Evolutionary conservation across 2,888 invertebrate species (phyloP), one percentile per base, ranked within the genome.

Genomic region (Anthophora plumipes): DNA sequence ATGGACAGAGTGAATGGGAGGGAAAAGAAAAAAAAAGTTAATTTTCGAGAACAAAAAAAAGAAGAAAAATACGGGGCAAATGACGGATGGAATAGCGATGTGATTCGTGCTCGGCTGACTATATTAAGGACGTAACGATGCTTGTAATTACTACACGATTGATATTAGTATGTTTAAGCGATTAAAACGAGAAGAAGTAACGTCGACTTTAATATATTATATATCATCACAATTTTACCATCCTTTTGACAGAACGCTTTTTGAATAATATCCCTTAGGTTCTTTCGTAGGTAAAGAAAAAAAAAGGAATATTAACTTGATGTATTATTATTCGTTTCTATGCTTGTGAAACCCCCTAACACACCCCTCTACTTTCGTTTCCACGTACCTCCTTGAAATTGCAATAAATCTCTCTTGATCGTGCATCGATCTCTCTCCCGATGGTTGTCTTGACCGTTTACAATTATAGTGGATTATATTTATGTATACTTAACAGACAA

Each of bases 101-200:
- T 57, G 37, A 31, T 90, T 91, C 91, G 89, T 90, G 86, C 86
- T 90, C 88, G 88, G 91, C 90, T 91, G 92, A 92, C 88, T 92
- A 91, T 89, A 91, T 43, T 91, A 92, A 92, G 91, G 91, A 93
- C 91, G 90, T 92, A 92, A 92, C 89, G 89, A 92, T 92, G 92
- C 92, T 93, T 93, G 93, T 92, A 93, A 92, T 92, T 92, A 92
- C 91, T 92, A 91, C 91, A 91, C 17, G 64, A 92, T 91, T 92
- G 92, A 93, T 92, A 93, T 93, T 92, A 93, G 92, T 92, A 92
- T 88, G 88, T 91, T 92, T 92, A 92, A 92, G 91, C 91, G 90
- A 92, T 92, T 92, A 92, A 93, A 88, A 71, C 11, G 41, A 61
- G 48, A 41, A 46, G 57, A 92, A 91, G 87, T 90, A 91, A 92